Evolutionary conservation across 2,113 vertebrate species (phyloP).

Genomic region (Planiliza haematocheilus): DNA sequence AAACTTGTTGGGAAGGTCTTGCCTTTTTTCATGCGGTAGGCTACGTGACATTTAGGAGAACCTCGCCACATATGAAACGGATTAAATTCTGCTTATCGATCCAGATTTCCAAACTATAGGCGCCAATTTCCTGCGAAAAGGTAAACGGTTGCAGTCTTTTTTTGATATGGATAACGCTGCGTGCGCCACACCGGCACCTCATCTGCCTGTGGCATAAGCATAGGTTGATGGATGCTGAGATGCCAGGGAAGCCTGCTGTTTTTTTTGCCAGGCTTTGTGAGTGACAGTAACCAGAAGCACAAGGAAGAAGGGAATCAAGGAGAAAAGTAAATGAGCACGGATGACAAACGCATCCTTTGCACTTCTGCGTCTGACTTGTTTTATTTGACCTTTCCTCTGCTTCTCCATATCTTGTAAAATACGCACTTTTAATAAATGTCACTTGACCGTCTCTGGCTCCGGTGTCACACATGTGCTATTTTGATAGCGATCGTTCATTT

Average conservation of each 20-base stretch:
- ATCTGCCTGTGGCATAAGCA: conserved; percentile 50
- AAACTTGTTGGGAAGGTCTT: conserved; percentile 82
- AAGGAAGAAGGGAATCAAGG: conserved; percentile 4
- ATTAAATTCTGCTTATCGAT: conserved; percentile 62
- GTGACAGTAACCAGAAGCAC: conserved; percentile 59
- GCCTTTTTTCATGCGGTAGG: conserved; percentile 71
- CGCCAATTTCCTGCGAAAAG: conserved; percentile 48
- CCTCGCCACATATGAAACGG: conserved; percentile 57
- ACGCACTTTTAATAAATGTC: conserved; percentile 68
- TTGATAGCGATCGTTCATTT: conserved; percentile 54
- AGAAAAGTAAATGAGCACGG: conserved; percentile 52
- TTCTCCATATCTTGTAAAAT: conserved; percentile 44
- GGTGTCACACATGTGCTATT: conserved; percentile 64
- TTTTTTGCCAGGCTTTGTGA: conserved; percentile 48
- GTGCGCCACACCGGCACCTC: conserved; percentile 46
- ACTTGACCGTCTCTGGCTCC: conserved; percentile 63
- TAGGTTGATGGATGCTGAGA: conserved; percentile 44
- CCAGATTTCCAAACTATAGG: conserved; percentile 10
- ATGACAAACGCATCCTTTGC: conserved; percentile 59
- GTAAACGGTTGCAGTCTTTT: conserved; percentile 36
- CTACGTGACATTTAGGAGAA: conserved; percentile 76
- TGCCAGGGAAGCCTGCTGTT: conserved; percentile 16
- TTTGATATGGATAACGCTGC: conserved; percentile 42
- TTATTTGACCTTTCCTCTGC: conserved; percentile 69
- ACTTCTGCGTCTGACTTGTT: conserved; percentile 43